Evolutionary conservation across 23 tunicate genomes (phyloP).

Genomic region (Ascidia mentula): DNA sequence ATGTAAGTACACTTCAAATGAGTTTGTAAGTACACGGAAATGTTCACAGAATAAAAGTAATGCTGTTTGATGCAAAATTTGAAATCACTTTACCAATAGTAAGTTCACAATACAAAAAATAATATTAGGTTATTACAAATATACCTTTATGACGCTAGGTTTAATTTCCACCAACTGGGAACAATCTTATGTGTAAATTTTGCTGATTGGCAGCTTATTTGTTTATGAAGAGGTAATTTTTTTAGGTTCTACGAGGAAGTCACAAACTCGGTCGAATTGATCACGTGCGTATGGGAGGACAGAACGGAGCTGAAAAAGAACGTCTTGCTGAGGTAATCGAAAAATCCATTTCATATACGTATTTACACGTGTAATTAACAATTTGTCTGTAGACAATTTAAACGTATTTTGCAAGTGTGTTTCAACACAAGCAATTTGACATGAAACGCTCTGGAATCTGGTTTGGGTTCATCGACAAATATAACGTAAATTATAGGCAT

Average conservation of each 20-base stretch:
- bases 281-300: conserved; percentile 59
- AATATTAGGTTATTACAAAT: too few species aligned
- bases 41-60: too few species aligned
- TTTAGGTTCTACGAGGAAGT: conserved; percentile 53
- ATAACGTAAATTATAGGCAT: too few species aligned
- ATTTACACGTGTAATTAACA: neutral
- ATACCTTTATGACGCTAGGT: neutral
- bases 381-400: too few species aligned
- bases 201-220: too few species aligned
- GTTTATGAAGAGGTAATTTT: neutral
- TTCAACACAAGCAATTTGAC: neutral
- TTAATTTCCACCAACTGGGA: too few species aligned
- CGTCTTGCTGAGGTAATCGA: conserved; percentile 34
- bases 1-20: too few species aligned
- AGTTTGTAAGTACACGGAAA: too few species aligned
- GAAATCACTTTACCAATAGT: too few species aligned
- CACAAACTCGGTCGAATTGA: conserved; percentile 67
- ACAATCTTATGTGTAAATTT: too few species aligned
- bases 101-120: too few species aligned
- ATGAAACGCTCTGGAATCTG: neutral
- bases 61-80: too few species aligned
- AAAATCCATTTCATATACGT: neutral
- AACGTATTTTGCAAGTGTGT: neutral
- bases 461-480: neutral
- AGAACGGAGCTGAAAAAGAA: conserved; percentile 65